Evolutionary conservation across 2,113 vertebrate species (phyloP).

Genomic region (Oncorhynchus kisutch): DNA sequence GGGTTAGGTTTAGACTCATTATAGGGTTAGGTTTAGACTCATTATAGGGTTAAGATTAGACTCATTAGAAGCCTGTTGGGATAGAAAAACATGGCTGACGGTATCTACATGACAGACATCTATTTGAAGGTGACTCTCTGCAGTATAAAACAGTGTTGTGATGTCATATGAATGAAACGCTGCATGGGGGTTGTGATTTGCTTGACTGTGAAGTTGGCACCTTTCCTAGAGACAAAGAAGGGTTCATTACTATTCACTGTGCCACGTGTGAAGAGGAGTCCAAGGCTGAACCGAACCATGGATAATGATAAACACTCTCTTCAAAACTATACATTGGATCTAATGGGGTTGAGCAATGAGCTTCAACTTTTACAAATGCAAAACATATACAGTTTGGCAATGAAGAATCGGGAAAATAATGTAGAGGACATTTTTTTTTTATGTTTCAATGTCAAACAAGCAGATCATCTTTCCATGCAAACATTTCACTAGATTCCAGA

Average conservation of each 20-base stretch:
- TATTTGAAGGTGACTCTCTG: conserved; percentile 43
- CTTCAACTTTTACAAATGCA: conserved; percentile 47
- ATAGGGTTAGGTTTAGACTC: conserved; percentile 63
- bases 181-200: conserved; percentile 51
- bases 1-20: conserved; percentile 64
- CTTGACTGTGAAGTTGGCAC: conserved; percentile 62
- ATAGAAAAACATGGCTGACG: conserved; percentile 45
- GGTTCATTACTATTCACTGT: conserved; percentile 52
- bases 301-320: conserved; percentile 51
- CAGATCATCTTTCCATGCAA: conserved; percentile 71
- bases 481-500: conserved; percentile 73
- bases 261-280: conserved; percentile 54
- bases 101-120: conserved; percentile 63
- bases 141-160: conserved; percentile 35
- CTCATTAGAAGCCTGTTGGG: conserved; percentile 23
- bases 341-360: conserved; percentile 48
- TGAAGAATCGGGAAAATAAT: conserved; percentile 6
- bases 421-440: conserved; percentile 24
- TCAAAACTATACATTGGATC: conserved; percentile 30
- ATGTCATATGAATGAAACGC: conserved; percentile 52
- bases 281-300: conserved; percentile 53
- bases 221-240: conserved; percentile 40
- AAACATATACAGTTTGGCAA: no score
- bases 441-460: conserved; percentile 68
- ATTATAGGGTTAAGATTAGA: conserved; percentile 52